Conservation (phyloP, 2,888 invertebrate genomes). For the Trilocha varians region DNA sequence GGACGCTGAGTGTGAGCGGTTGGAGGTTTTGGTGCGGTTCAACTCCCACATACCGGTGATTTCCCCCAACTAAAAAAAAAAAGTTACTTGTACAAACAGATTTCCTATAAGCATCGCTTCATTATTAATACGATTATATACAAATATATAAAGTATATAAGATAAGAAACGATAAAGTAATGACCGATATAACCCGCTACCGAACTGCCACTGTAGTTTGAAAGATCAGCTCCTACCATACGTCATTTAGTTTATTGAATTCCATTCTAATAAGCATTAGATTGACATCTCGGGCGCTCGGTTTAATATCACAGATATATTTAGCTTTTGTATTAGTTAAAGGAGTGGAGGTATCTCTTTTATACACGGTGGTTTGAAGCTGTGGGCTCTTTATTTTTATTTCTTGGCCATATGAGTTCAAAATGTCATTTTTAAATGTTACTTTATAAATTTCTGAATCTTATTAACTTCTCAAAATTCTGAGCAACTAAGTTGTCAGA, state of each 20-base stretch:
- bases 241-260: slow-evolving; percentile 50
- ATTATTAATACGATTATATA: neutral
- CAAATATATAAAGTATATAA: slow-evolving; percentile 14
- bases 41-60: too few relatives aligned
- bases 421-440: too few relatives aligned
- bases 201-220: slow-evolving; percentile 52
- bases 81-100: neutral
- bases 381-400: too few relatives aligned
- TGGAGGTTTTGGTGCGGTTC: too few relatives aligned
- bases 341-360: too few relatives aligned
- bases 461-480: too few relatives aligned
- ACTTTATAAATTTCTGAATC: too few relatives aligned
- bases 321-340: neutral
- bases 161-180: slow-evolving; percentile 66
- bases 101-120: neutral
- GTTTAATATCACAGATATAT: neutral
- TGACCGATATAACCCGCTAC: slow-evolving; percentile 54
- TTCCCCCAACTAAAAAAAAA: neutral
- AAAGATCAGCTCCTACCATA: slow-evolving; percentile 33
- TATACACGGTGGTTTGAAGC: too few relatives aligned
- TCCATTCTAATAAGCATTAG: slow-evolving; percentile 48
- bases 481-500: too few relatives aligned
- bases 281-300: slow-evolving; percentile 30
- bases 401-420: too few relatives aligned
- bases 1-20: too few relatives aligned